phyloP scores from a whole-genome alignment of 2,113 vertebrate species.

The Crotalus horridus region DNA sequence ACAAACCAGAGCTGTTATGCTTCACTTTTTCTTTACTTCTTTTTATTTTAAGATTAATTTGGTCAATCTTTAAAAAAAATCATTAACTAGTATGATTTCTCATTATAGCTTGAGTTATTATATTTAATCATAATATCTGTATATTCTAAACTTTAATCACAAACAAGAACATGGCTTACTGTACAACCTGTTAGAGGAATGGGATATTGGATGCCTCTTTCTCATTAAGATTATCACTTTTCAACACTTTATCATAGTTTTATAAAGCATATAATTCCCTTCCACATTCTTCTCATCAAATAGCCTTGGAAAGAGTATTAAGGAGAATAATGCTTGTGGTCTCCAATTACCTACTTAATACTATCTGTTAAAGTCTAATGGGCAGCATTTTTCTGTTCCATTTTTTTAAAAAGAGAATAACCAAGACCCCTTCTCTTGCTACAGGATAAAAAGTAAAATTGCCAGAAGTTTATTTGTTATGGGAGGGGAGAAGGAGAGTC shows the following conservation, averaged over 20 bases:
- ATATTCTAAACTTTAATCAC: neutral
- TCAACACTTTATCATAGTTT: neutral
- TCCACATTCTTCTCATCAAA: neutral
- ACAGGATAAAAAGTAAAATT: neutral
- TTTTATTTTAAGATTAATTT: neutral
- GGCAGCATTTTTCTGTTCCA: neutral
- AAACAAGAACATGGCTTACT: neutral
- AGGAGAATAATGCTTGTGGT: neutral
- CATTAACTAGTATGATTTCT: neutral
- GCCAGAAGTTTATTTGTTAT: neutral
- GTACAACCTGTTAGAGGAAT: neutral
- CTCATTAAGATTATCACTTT: neutral
- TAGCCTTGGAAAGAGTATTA: neutral
- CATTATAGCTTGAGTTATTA: neutral
- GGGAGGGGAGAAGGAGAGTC: neutral
- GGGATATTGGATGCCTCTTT: neutral
- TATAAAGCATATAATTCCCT: neutral
- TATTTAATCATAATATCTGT: neutral
- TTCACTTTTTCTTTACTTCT: neutral
- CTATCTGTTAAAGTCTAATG: neutral
- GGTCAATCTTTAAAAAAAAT: neutral
- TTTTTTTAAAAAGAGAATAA: neutral
- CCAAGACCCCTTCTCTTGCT: neutral
- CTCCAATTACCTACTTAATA: neutral
- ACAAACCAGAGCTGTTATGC: neutral